Evolutionary conservation across 1,140 invertebrate genomes (phyloP), one percentile per base, ranked within the genome.

Genomic region (Magallana angulata): DNA sequence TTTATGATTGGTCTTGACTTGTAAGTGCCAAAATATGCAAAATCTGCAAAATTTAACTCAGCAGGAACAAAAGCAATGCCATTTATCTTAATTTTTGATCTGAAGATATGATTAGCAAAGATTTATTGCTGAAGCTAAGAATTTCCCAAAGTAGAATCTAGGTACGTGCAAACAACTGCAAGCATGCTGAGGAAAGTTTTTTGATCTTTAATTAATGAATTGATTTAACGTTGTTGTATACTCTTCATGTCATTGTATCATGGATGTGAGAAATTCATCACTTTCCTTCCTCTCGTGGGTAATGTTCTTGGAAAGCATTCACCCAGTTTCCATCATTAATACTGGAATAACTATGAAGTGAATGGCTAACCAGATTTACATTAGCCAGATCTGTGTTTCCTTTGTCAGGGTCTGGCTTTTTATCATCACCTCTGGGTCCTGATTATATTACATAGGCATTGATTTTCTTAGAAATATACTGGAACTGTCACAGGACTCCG

Each of bases 381-480:
- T 76, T 76, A 76, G 8, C 68, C 11, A 76, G 18, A 30, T 76
- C 68, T 76, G 68, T 76, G 68, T 76, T 76, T 24, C 18, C 36
- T 24, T 76, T 30, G 18, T 9, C 24, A 30, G 24, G 18, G 36
- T 36, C 36, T 76, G 9, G 68, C 68, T 24, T 76, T 48, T 76
- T 76, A 76, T 76, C 68, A 36, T 76, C 68, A 76, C 68, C 68
- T 76, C 68, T 36, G 11, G 68, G 68, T 76, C 30, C 30, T 76
- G 68, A 76, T 76, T 64, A 64, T n/a, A 64, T 64, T 76, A 76
- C 68, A 30, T 12, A 76, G 68, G 24, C 18, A 76, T 76, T 76
- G 68, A 76, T 76, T 76, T 76, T 76, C 68, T 36, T 8, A 24
- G 18, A 76, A 36, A 76, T 76, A 18, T 76, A 76, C 60, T 18